phyloP scores from a whole-genome alignment of 1,140 invertebrate genomes.

The Coboldia fuscipes region DNA sequence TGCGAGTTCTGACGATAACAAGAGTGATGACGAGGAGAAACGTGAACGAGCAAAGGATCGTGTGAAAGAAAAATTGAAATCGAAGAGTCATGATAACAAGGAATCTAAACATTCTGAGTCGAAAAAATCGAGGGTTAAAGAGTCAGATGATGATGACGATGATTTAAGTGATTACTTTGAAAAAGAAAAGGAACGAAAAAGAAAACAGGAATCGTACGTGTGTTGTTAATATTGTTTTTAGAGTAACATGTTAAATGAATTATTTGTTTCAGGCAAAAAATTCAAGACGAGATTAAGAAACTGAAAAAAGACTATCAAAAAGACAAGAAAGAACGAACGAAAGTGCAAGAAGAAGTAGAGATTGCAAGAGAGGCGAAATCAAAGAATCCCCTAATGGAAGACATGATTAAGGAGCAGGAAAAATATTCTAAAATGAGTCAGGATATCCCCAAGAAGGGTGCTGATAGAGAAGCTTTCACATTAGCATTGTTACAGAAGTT shows the following conservation, averaged over 20 bases:
- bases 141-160: constrained; percentile 47
- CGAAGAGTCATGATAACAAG: constrained; percentile 12
- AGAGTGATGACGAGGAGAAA: constrained; percentile 9
- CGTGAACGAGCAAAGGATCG: constrained; percentile 11
- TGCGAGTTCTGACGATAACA: constrained; percentile 4
- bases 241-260: constrained; percentile 1
- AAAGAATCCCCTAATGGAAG: constrained; percentile 39
- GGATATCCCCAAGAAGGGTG: constrained; percentile 43
- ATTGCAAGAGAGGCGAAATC: constrained; percentile 18
- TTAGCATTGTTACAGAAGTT: constrained; percentile 64
- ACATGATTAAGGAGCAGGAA: constrained; percentile 52
- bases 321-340: constrained; percentile 27
- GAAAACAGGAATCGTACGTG: constrained; percentile 40
- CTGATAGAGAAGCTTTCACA: constrained; percentile 47
- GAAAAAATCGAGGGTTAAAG: constrained; percentile 23
- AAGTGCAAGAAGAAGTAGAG: constrained; percentile 22
- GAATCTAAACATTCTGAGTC: constrained; percentile 10
- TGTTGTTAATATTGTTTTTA: neutral
- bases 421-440: constrained; percentile 51
- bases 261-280: constrained; percentile 37
- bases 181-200: constrained; percentile 28
- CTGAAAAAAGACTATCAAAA: constrained; percentile 49
- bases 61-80: constrained; percentile 29
- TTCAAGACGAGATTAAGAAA: constrained; percentile 50
- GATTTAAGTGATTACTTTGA: constrained; percentile 11